A percentile compares a stretch with the other conserved stretches of the same genome.
phyloP scores from a whole-genome alignment of 2,797 vertebrate species.

The Mormyrops boulengeri region DNA sequence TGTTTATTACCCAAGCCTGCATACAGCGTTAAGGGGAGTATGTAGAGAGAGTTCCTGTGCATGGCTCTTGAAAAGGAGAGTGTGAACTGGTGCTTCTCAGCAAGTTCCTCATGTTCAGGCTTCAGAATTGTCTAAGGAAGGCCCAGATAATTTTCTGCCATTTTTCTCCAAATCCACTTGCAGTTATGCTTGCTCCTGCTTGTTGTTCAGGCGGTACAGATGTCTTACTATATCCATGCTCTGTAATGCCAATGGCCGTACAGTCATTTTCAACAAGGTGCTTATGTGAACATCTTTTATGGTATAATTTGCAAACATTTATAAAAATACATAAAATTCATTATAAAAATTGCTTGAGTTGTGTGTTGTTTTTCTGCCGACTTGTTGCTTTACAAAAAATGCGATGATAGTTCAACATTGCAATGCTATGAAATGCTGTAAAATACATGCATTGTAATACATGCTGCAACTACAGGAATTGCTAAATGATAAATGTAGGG shows the following conservation, averaged over 20 bases:
- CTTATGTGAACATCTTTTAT: conserved; percentile 17
- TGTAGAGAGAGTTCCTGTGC: not conserved
- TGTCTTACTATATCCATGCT: not conserved
- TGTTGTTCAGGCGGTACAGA: not conserved
- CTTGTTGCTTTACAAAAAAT: not conserved
- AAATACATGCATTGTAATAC: too few species aligned
- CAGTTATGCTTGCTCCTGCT: not conserved
- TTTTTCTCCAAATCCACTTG: not conserved
- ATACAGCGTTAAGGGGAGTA: not conserved
- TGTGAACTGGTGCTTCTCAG: not conserved
- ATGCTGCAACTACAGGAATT: too few species aligned
- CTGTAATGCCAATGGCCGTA: conserved; percentile 10
- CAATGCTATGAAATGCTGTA: not conserved
- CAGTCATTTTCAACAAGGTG: conserved; percentile 19
- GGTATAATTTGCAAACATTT: conserved; percentile 14
- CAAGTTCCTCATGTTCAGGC: not conserved
- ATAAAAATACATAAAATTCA: conserved; percentile 8
- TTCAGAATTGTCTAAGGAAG: not conserved
- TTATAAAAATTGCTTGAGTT: not conserved
- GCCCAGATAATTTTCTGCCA: not conserved
- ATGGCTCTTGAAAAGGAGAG: not conserved
- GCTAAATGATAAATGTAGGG: not conserved
- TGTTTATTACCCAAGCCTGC: not conserved
- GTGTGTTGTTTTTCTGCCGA: not conserved
- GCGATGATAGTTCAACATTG: not conserved